A percentile compares a stretch with the other conserved stretches of the same genome.
These are phyloP conservation scores for Adelphocoris suturalis DNA, from an alignment of 2,888 invertebrate genomes.

Conservation along the genomic window DNA sequence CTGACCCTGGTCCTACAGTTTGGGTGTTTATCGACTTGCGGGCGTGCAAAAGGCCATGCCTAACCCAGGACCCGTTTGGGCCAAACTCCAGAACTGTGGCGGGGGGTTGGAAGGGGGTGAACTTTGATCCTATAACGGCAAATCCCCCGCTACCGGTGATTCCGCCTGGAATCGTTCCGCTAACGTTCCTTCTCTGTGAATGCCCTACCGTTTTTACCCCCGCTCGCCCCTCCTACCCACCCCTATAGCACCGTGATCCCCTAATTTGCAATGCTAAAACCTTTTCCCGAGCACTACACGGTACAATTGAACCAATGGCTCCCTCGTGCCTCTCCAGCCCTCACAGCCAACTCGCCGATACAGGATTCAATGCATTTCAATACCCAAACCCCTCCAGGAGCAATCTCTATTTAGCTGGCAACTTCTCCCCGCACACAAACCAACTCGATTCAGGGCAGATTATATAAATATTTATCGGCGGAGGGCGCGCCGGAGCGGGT, in stretches of 20 bases:
- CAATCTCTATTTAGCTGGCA: conserved; percentile 71
- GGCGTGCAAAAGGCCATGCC: conserved; percentile 51
- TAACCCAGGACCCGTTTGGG: not conserved
- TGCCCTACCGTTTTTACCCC: conserved; percentile 57
- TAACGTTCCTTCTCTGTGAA: conserved; percentile 69
- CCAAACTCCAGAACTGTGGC: not conserved
- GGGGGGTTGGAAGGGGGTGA: conserved; percentile 25
- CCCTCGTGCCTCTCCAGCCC: conserved; percentile 62
- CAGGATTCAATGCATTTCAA: conserved; percentile 74
- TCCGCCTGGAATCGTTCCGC: conserved; percentile 68
- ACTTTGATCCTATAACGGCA: conserved; percentile 64
- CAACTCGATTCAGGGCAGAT: conserved; percentile 68
- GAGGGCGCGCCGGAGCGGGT: conserved; percentile 46
- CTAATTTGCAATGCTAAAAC: conserved; percentile 74
- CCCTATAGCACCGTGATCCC: conserved; percentile 16
- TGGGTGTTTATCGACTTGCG: conserved; percentile 61
- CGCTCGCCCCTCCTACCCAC: not conserved
- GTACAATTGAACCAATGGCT: conserved; percentile 71
- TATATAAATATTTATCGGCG: conserved; percentile 68
- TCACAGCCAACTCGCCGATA: conserved; percentile 68
- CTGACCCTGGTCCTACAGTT: not conserved
- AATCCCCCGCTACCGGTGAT: conserved; percentile 69
- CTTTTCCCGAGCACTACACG: conserved; percentile 65
- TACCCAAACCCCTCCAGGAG: conserved; percentile 69
- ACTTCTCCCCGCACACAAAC: conserved; percentile 65